Conservation (phyloP, 2,113 vertebrate species). For the Riparia riparia region DNA sequence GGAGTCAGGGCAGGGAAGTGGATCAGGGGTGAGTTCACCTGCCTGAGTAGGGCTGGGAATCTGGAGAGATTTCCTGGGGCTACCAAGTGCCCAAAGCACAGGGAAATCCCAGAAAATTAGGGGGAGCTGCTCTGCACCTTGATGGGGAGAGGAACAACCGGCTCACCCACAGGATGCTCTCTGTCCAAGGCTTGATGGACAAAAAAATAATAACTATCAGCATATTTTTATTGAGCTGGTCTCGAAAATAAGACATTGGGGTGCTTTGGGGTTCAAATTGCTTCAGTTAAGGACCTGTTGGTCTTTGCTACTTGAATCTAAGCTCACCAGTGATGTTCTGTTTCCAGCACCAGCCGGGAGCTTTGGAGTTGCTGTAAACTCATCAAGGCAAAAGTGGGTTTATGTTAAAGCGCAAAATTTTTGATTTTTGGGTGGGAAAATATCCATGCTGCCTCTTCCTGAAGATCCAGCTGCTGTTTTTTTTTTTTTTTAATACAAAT, state of each 20-base stretch:
- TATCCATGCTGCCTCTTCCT: not conserved
- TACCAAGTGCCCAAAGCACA: not conserved
- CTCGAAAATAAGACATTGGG: not conserved
- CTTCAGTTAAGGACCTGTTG: not conserved
- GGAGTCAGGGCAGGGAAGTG: not conserved
- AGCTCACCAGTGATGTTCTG: not conserved
- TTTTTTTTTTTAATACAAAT: not conserved
- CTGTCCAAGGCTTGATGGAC: not conserved
- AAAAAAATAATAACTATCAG: not conserved
- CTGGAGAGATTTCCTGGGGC: not conserved
- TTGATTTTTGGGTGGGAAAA: not conserved
- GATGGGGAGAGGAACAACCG: not conserved
- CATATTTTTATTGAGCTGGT: not conserved
- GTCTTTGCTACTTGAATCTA: not conserved
- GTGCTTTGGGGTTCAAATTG: not conserved
- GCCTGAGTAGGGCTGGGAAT: rapidly evolving
- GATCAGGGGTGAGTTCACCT: not conserved
- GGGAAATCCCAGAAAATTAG: not conserved
- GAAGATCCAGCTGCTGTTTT: not conserved
- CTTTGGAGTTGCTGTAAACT: rapidly evolving
- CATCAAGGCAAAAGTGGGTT: rapidly evolving
- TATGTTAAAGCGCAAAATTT: not conserved
- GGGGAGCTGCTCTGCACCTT: not conserved
- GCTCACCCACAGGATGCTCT: not conserved
- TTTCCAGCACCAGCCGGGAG: not conserved